Percentiles rank a stretch among this genome's conserved stretches.
Conservation (phyloP, 1,140 invertebrate genomes). For the Dreissena rostriformis region DNA sequence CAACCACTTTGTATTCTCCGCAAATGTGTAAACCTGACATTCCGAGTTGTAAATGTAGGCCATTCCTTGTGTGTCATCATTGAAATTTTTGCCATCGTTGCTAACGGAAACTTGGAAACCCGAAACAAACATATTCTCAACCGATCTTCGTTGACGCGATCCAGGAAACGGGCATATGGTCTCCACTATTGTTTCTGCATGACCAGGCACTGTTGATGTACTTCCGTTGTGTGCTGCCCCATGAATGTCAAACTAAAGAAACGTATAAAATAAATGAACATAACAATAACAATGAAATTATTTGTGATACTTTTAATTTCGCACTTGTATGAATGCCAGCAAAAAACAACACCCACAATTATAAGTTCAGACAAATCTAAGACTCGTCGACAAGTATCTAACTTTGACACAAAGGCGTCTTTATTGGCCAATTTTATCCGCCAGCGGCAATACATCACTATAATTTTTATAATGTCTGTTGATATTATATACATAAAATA, state of each 20-base stretch:
- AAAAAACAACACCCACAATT: too few species aligned
- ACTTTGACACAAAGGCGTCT: not conserved
- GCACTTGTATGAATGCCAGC: too few species aligned
- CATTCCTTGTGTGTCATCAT: not conserved
- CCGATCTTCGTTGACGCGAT: not conserved
- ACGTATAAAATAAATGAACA: too few species aligned
- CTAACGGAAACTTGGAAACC: constrained; percentile 17
- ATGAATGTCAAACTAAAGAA: not conserved
- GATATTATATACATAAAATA: too few species aligned
- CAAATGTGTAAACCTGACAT: not conserved
- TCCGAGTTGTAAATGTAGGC: not conserved
- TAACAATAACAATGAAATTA: too few species aligned
- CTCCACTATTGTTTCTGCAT: not conserved
- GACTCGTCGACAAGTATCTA: not conserved
- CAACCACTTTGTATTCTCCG: too few species aligned
- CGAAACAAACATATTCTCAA: constrained; percentile 9
- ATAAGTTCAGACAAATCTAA: too few species aligned
- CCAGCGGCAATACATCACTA: too few species aligned
- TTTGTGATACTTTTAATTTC: too few species aligned
- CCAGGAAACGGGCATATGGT: not conserved
- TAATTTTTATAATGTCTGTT: too few species aligned
- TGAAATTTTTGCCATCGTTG: constrained; percentile 28
- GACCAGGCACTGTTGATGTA: not conserved
- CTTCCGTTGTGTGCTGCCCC: not conserved
- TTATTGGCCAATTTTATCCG: too few species aligned